Percentiles rank a stretch among this genome's conserved stretches.
phyloP scores from a whole-genome alignment of 2,888 invertebrate species.

The Drosophila multiciliata region DNA sequence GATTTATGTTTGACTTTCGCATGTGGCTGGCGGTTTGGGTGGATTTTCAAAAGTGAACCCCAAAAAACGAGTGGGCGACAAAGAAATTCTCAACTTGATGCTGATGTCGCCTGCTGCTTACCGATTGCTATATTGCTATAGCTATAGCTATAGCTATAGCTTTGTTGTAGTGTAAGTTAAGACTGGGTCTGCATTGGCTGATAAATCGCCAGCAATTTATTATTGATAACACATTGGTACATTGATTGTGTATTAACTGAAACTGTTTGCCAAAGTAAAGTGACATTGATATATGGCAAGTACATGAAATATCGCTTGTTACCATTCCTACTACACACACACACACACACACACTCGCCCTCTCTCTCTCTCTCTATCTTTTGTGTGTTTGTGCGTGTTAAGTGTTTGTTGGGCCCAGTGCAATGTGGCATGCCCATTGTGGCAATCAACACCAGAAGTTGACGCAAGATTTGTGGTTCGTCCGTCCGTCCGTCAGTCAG shows the following conservation, averaged over 20 bases:
- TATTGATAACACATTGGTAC: constrained; percentile 82
- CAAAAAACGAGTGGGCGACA: constrained; percentile 28
- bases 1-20: constrained; percentile 82
- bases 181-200: constrained; percentile 69
- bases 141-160: constrained; percentile 21
- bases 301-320: constrained; percentile 79
- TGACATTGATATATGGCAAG: constrained; percentile 80
- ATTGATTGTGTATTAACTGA: constrained; percentile 81
- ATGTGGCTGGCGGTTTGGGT: constrained; percentile 76
- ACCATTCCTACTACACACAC: constrained; percentile 47
- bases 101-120: constrained; percentile 52
- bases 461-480: constrained; percentile 69
- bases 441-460: constrained; percentile 76
- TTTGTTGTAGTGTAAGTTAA: constrained; percentile 58
- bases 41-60: constrained; percentile 63
- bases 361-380: constrained; percentile 10
- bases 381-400: constrained; percentile 3
- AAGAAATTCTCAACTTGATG: constrained; percentile 49
- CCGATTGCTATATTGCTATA: constrained; percentile 31
- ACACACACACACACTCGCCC: not conserved
- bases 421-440: constrained; percentile 60
- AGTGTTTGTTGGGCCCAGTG: constrained; percentile 35
- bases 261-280: constrained; percentile 82
- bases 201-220: constrained; percentile 80
- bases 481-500: not conserved